phyloP scores from a whole-genome alignment of 2,888 invertebrate species.

The Trisateles emortualis region DNA sequence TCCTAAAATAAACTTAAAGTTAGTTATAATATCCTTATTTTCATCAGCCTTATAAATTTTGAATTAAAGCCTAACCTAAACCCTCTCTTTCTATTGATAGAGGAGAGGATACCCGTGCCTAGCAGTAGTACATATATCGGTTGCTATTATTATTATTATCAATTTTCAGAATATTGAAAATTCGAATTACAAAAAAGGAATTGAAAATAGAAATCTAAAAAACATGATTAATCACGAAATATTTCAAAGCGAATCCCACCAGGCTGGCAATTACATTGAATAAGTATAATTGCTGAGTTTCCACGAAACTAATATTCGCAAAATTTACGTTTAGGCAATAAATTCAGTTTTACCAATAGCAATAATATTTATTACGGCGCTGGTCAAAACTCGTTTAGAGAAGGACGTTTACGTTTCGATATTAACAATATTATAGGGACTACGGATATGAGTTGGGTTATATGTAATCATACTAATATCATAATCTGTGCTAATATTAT shows the following conservation, averaged over 20 bases:
- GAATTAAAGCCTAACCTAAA: no score
- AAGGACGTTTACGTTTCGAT: not conserved
- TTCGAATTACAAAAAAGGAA: not conserved
- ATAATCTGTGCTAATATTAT: no score
- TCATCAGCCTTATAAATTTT: no score
- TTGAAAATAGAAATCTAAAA: no score
- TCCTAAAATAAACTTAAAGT: no score
- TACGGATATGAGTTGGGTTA: not conserved
- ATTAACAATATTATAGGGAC: not conserved
- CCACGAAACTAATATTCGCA: conserved; percentile 4
- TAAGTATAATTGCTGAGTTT: conserved; percentile 3
- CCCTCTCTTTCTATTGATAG: no score
- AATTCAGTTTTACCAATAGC: conserved; percentile 24
- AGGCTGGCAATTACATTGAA: not conserved
- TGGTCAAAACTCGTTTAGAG: conserved; percentile 23
- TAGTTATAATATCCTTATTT: no score
- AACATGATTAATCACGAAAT: not conserved
- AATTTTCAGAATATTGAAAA: not conserved
- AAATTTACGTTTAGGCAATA: conserved; percentile 23
- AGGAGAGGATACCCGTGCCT: no score
- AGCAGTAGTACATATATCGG: no score
- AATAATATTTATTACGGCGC: conserved; percentile 27
- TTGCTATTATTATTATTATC: no score
- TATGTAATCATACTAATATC: no score
- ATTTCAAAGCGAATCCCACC: not conserved